A percentile compares a stretch with the other conserved stretches of the same genome.
phyloP scores from a whole-genome alignment of 37 sponge, comb jelly and placozoan species.

The Chondrosia reniformis region DNA sequence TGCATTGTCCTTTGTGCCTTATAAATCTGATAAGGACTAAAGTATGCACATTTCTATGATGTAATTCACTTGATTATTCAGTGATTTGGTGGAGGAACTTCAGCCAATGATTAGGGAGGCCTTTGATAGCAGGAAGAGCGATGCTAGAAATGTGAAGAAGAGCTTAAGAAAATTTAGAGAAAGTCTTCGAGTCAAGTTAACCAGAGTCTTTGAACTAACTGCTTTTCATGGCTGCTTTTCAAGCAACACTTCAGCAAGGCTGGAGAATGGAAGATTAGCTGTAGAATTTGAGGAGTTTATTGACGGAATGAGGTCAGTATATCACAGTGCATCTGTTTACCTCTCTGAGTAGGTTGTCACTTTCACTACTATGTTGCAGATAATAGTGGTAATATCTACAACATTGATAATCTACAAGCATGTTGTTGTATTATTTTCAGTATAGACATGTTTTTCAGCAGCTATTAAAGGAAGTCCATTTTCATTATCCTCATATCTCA shows the following conservation, averaged over 20 bases:
- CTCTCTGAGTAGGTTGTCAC: too few species aligned
- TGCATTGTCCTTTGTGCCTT: neutral
- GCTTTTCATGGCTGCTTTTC: slow-evolving; percentile 81
- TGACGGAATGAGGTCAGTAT: slow-evolving; percentile 62
- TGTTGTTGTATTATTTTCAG: too few species aligned
- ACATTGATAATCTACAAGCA: too few species aligned
- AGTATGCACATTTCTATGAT: neutral
- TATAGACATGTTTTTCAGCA: too few species aligned
- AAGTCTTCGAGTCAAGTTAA: slow-evolving; percentile 62
- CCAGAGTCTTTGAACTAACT: slow-evolving; percentile 67
- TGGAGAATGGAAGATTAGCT: slow-evolving; percentile 55
- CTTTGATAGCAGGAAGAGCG: slow-evolving; percentile 57
- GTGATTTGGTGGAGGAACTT: slow-evolving; percentile 76
- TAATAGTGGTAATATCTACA: too few species aligned
- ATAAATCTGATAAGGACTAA: neutral
- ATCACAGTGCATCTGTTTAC: too few species aligned
- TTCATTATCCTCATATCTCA: too few species aligned
- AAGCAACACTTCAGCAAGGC: slow-evolving; percentile 41
- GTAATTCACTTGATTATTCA: slow-evolving; percentile 7
- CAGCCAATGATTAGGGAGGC: slow-evolving; percentile 66
- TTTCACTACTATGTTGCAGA: too few species aligned
- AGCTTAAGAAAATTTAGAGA: slow-evolving; percentile 44
- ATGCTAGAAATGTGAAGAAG: slow-evolving; percentile 30
- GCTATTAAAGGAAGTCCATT: too few species aligned
- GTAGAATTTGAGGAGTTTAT: slow-evolving; percentile 66